These are phyloP conservation scores for Nanorana parkeri DNA, from an alignment of 2,113 vertebrate genomes.

Conservation along the genomic window DNA sequence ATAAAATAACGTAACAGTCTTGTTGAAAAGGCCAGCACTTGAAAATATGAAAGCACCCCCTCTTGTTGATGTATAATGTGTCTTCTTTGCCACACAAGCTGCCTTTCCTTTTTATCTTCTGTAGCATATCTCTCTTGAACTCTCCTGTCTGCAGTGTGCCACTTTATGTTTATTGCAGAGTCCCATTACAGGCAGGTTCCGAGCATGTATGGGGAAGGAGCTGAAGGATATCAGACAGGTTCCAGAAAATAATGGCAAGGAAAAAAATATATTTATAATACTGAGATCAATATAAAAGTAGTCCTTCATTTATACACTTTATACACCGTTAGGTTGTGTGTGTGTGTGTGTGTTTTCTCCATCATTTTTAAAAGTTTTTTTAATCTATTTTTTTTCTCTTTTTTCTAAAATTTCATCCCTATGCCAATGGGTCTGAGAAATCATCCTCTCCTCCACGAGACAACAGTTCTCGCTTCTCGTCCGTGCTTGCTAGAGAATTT, in stretches of 20 bases:
- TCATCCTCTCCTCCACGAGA: slow-evolving; percentile 87
- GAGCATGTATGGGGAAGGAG: slow-evolving; percentile 49
- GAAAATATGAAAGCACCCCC: slow-evolving; percentile 45
- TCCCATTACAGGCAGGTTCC: slow-evolving; percentile 13
- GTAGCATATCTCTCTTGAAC: slow-evolving; percentile 6
- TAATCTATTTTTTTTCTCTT: slow-evolving; percentile 60
- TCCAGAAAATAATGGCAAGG: slow-evolving; percentile 65
- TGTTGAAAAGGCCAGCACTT: slow-evolving; percentile 54
- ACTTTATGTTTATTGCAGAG: slow-evolving; percentile 54
- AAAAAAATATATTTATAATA: slow-evolving; percentile 86
- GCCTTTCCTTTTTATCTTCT: slow-evolving; percentile 22
- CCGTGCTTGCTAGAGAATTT: slow-evolving; percentile 94
- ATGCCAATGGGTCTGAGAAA: slow-evolving; percentile 90
- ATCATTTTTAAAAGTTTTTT: slow-evolving; percentile 57
- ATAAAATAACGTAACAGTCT: slow-evolving; percentile 56
- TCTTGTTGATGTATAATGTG: slow-evolving; percentile 9
- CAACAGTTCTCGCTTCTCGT: slow-evolving; percentile 95
- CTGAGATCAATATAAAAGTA: slow-evolving; percentile 99
- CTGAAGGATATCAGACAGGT: slow-evolving; percentile 57
- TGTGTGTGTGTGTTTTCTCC: slow-evolving; percentile 68
- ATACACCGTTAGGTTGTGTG: slow-evolving; percentile 75
- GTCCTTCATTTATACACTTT: slow-evolving; percentile 99
- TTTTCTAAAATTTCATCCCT: slow-evolving; percentile 65
- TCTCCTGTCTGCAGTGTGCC: slow-evolving; percentile 11
- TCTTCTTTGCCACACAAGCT: slow-evolving; percentile 25